A percentile compares a stretch with the other conserved stretches of the same genome.
These are phyloP conservation scores for Acleris emargana DNA, from an alignment of 2,888 invertebrate genomes.

Conservation along the genomic window DNA sequence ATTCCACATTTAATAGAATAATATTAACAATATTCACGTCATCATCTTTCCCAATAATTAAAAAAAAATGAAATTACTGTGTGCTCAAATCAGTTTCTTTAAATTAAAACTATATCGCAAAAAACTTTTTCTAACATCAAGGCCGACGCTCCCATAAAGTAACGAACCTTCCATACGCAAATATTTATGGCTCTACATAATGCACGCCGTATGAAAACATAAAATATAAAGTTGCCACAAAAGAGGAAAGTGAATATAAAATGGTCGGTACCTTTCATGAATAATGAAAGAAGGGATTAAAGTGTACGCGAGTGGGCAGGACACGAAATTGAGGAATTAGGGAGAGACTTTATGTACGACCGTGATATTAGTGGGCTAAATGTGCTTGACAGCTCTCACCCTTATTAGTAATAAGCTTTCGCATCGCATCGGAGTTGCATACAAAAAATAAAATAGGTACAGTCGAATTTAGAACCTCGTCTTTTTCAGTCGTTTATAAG, in stretches of 20 bases:
- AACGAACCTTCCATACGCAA: constrained; percentile 5
- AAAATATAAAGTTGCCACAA: constrained; percentile 29
- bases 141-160: neutral
- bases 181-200: constrained; percentile 21
- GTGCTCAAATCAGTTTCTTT: too few species aligned
- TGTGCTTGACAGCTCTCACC: too few species aligned
- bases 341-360: constrained; percentile 14
- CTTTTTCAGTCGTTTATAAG: too few species aligned
- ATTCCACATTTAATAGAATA: too few species aligned
- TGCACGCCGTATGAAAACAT: constrained; percentile 15
- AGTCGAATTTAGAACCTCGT: too few species aligned
- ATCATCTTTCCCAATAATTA: too few species aligned
- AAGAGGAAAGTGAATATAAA: constrained; percentile 34
- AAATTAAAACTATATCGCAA: too few species aligned
- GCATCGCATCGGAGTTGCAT: too few species aligned
- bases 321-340: constrained; percentile 46
- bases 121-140: neutral
- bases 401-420: too few species aligned
- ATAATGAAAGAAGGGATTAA: constrained; percentile 40
- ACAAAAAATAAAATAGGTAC: too few species aligned
- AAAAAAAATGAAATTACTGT: too few species aligned
- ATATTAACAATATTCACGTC: too few species aligned
- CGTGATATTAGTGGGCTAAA: constrained; percentile 7
- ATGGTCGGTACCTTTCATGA: constrained; percentile 24
- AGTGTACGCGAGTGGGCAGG: constrained; percentile 37